Base-by-base conservation (phyloP, 2,888 invertebrate species). In the Hydroisotoma schaefferi region DNA sequence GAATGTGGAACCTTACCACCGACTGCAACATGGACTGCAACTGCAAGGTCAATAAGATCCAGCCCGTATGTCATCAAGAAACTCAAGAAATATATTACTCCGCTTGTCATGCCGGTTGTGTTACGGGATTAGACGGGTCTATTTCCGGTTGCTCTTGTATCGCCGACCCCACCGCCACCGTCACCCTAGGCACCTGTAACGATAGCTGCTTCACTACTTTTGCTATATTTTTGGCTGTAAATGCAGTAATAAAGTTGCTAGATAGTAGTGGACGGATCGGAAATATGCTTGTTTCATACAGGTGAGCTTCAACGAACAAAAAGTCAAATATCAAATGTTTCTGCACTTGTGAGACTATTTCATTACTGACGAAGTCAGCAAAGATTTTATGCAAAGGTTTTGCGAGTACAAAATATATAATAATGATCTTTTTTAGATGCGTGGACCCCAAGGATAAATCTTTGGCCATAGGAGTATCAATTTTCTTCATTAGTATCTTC, bases 41-140 rank as follows among this genome's bases (percentile, higher is more conserved):
- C 29, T 86, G 86, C 74, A 78, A 78, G 2, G 76, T 61, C 12
- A 78, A 83, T 5, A 81, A 81, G 63, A 87, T 84, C 75, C 80
- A 83, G 2, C 87, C 87, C 0, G 82, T 87, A 0, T 87, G 86
- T 71, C 81, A 82, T 66, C 78, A 79, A 40, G 76, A 80, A 15
- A 79, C 79, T 0, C 78, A 76, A 54, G 80, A 80, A 15, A 84
- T 85, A 1, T 87, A 80, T 73, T 87, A 84, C 75, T 87, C 86
- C 0, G 83, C 87, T 0, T 88, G 88, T 71, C 86, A 86, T 74
- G 87, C 87, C 0, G 87, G 87, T 0, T 88, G 87, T 69, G 78
- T 77, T 52, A 72, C 68, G 8, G 57, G 67, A 2, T 66, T 76
- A 22, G 74, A 76, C 54, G 76, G 76, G 40, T 79, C 80, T 66